Evolutionary conservation across 1,140 invertebrate genomes (phyloP).

Genomic region (Drosophila rufa): DNA sequence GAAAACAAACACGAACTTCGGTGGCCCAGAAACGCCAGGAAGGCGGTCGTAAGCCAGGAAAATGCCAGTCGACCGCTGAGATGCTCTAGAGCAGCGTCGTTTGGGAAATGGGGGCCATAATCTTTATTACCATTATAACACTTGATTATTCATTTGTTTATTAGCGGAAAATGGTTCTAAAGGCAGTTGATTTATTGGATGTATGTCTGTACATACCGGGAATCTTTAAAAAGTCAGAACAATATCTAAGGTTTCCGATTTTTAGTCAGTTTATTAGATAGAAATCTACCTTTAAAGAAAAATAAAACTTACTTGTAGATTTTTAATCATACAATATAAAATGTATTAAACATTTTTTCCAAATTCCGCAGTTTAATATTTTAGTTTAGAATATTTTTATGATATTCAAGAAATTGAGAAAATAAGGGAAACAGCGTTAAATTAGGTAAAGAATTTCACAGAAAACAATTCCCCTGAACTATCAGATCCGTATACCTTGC

Average conservation of each 20-base stretch:
- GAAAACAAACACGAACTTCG: constrained; percentile 74
- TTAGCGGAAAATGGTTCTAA: constrained; percentile 4
- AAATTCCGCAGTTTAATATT: too few species aligned
- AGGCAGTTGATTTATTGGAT: neutral
- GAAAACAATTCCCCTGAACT: neutral
- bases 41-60: constrained; percentile 11
- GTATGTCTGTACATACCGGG: too few species aligned
- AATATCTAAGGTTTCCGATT: neutral
- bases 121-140: neutral
- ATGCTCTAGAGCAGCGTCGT: constrained; percentile 22
- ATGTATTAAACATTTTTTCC: too few species aligned
- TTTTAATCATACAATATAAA: too few species aligned
- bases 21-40: constrained; percentile 49
- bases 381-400: too few species aligned
- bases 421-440: too few species aligned
- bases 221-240: neutral
- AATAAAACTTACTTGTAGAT: too few species aligned
- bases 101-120: neutral
- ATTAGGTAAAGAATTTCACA: neutral
- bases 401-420: too few species aligned
- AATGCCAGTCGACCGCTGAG: constrained; percentile 21
- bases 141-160: constrained; percentile 3
- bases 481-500: neutral
- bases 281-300: too few species aligned
- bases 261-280: neutral